Percentiles rank a stretch among this genome's conserved stretches.
These are phyloP conservation scores for Bucorvus abyssinicus DNA, from an alignment of 2,797 vertebrate species.

Conservation along the genomic window DNA sequence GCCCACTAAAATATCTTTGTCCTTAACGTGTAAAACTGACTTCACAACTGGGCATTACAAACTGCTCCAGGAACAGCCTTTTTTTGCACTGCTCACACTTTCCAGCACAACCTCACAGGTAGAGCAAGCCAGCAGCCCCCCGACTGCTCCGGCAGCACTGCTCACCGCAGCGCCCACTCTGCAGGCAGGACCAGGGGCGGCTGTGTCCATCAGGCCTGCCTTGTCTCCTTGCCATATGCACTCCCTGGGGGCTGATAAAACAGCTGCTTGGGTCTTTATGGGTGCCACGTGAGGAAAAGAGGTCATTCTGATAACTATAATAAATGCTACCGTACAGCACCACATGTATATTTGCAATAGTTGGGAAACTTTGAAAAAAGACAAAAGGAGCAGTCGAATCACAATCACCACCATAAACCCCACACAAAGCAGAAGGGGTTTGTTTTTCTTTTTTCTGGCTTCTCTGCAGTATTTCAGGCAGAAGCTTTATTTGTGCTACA, in stretches of 20 bases:
- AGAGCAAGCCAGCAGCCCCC: neutral
- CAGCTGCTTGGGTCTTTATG: neutral
- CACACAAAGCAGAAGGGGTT: neutral
- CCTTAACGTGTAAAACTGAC: neutral
- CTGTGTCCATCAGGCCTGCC: neutral
- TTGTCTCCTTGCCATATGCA: neutral
- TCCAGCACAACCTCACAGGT: neutral
- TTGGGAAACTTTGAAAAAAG: neutral
- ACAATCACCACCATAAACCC: neutral
- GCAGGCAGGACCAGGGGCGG: neutral
- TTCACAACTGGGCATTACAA: neutral
- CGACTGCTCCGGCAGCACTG: rapidly evolving
- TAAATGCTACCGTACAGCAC: neutral
- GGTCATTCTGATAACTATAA: neutral
- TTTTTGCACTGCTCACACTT: neutral
- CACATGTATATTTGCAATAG: neutral
- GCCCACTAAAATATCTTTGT: neutral
- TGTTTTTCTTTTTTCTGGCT: neutral
- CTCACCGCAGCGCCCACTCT: rapidly evolving
- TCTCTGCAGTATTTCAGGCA: neutral
- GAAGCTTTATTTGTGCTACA: neutral
- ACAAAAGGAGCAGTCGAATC: neutral
- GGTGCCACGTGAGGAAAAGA: neutral
- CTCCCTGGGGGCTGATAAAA: neutral
- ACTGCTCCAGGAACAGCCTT: neutral